These are phyloP conservation scores for Eretmodus cyanostictus DNA, from an alignment of 2,113 vertebrate genomes.

Conservation along the genomic window DNA sequence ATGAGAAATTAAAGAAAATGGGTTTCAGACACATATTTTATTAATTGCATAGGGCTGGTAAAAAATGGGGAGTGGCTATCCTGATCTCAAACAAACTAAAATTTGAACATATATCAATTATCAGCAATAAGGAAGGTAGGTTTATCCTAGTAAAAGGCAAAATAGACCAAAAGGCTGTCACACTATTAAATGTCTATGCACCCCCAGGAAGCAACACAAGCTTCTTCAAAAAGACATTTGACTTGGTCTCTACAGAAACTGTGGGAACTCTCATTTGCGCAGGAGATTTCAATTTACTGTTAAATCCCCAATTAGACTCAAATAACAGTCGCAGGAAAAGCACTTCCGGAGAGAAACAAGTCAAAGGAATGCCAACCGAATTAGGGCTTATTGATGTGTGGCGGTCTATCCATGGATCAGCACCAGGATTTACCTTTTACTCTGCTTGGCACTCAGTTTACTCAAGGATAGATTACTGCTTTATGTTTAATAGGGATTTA, in stretches of 20 bases:
- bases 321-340: not conserved
- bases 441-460: not conserved
- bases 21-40: not conserved
- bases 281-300: not conserved
- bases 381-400: not conserved
- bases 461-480: not conserved
- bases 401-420: not conserved
- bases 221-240: not conserved
- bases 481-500: not conserved
- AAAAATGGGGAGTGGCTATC: not conserved
- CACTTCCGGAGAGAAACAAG: not conserved
- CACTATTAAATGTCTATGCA: not conserved
- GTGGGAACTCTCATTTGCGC: not conserved
- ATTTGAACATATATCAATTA: not conserved
- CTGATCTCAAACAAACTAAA: not conserved
- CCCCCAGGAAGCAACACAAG: not conserved
- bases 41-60: not conserved
- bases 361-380: not conserved
- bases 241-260: not conserved
- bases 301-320: not conserved
- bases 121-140: not conserved
- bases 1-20: not conserved
- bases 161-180: not conserved
- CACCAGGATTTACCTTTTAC: not conserved
- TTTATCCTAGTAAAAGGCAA: not conserved